Conservation (phyloP, 2,888 invertebrate species). For the Alitta virens region DNA sequence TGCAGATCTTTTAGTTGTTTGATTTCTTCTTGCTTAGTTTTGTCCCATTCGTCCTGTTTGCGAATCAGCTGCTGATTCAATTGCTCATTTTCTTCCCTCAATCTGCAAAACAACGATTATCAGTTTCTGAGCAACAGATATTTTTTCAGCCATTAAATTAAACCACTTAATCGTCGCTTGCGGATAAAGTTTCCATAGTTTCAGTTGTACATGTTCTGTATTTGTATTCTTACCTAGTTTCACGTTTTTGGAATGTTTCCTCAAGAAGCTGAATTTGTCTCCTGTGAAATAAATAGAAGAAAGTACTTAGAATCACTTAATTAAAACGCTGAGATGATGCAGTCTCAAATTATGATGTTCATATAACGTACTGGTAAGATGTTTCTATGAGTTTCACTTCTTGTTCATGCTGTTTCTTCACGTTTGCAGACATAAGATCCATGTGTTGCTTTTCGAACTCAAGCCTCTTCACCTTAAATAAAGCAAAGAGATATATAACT, state of each 20-base stretch:
- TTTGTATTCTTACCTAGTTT: conserved; percentile 24
- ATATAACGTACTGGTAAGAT: conserved; percentile 28
- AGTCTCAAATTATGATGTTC: not conserved
- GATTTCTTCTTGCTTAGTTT: conserved; percentile 40
- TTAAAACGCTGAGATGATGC: not conserved
- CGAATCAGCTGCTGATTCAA: conserved; percentile 22
- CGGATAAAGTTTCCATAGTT: too few relatives aligned
- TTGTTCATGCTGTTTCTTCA: conserved; percentile 46
- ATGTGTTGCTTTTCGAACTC: conserved; percentile 50
- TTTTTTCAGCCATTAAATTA: too few relatives aligned
- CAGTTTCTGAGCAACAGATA: too few relatives aligned
- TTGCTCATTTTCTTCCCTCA: conserved; percentile 45
- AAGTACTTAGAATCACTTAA: not conserved
- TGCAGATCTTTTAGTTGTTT: conserved; percentile 42
- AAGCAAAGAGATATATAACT: too few relatives aligned
- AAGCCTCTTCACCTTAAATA: conserved; percentile 33
- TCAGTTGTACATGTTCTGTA: too few relatives aligned
- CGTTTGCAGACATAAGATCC: conserved; percentile 41
- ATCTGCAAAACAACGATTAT: too few relatives aligned
- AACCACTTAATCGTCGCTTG: too few relatives aligned
- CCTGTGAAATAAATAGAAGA: conserved; percentile 18
- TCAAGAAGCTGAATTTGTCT: conserved; percentile 25
- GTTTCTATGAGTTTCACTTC: conserved; percentile 49
- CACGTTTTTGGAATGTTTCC: conserved; percentile 21
- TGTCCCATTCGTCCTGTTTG: conserved; percentile 36